phyloP scores from a whole-genome alignment of 35 echinoderm and acorn worm species.

The Ophioderma brevispina region DNA sequence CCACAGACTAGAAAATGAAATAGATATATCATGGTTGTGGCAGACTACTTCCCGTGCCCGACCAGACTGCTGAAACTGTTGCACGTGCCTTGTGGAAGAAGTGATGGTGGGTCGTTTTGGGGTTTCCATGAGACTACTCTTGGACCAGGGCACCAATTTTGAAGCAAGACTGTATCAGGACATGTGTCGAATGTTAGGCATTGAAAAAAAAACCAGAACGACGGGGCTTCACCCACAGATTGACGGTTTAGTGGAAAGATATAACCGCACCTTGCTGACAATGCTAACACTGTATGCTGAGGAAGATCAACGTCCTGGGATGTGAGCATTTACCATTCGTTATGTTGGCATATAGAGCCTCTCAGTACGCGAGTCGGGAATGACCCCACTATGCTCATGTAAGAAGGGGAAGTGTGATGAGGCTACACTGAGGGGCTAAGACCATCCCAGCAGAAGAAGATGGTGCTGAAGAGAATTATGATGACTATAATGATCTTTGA shows the following conservation, averaged over 20 bases:
- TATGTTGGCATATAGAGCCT: constrained; percentile 32
- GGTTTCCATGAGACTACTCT: constrained; percentile 35
- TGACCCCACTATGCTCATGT: constrained; percentile 67
- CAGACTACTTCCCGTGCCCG: constrained; percentile 45
- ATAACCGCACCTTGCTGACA: constrained; percentile 44
- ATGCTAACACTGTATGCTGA: constrained; percentile 52
- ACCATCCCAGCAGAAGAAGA: constrained; percentile 24
- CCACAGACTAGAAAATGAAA: constrained; percentile 16
- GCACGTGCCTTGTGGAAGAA: constrained; percentile 10
- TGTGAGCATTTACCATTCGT: constrained; percentile 37
- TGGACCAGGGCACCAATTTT: constrained; percentile 69
- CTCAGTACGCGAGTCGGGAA: constrained; percentile 50
- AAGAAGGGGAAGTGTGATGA: constrained; percentile 27
- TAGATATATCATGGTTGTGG: constrained; percentile 38
- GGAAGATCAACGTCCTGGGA: constrained; percentile 59
- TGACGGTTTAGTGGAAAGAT: constrained; percentile 70
- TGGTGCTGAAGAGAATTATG: background rate
- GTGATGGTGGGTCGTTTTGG: constrained; percentile 44
- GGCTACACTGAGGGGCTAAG: constrained; percentile 1
- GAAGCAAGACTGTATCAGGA: constrained; percentile 52
- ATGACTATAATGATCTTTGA: background rate
- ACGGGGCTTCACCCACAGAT: constrained; percentile 51
- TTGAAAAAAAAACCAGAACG: constrained; percentile 56
- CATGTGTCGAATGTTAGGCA: constrained; percentile 41
- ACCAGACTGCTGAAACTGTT: constrained; percentile 45